These are phyloP conservation scores for Dasypogon diadema DNA, from an alignment of 2,888 invertebrate genomes.

Conservation along the genomic window DNA sequence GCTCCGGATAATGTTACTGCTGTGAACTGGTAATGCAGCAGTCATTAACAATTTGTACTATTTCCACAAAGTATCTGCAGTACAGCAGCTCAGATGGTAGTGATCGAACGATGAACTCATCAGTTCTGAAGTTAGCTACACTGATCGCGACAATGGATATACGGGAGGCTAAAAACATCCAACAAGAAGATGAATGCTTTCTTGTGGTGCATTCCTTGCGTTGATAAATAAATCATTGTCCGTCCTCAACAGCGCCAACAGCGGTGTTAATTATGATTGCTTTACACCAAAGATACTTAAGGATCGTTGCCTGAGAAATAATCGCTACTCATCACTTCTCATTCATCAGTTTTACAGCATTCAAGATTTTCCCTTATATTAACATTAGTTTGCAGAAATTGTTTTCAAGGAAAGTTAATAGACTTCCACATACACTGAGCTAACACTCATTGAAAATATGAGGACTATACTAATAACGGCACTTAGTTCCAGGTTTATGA, in stretches of 20 bases:
- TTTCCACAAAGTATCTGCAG: neutral
- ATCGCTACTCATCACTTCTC: no score
- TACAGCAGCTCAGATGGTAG: neutral
- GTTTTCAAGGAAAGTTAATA: no score
- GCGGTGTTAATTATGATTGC: neutral
- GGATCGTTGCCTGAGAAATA: no score
- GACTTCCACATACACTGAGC: no score
- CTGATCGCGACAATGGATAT: slow-evolving; percentile 25
- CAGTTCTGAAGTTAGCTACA: neutral
- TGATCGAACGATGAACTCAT: slow-evolving; percentile 32
- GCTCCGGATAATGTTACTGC: neutral
- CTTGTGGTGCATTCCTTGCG: neutral
- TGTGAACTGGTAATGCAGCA: neutral
- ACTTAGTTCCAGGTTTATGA: no score
- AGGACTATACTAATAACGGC: no score
- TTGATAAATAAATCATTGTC: slow-evolving; percentile 21
- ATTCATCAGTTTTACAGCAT: no score
- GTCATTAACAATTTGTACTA: slow-evolving; percentile 14
- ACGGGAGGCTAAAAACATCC: neutral
- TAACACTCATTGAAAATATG: no score
- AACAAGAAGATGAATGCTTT: slow-evolving; percentile 32
- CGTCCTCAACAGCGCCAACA: neutral
- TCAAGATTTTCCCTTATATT: no score
- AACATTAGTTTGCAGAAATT: no score
- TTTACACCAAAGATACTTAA: neutral